phyloP scores from a whole-genome alignment of 2,888 invertebrate genomes.

The Papilio protenor region DNA sequence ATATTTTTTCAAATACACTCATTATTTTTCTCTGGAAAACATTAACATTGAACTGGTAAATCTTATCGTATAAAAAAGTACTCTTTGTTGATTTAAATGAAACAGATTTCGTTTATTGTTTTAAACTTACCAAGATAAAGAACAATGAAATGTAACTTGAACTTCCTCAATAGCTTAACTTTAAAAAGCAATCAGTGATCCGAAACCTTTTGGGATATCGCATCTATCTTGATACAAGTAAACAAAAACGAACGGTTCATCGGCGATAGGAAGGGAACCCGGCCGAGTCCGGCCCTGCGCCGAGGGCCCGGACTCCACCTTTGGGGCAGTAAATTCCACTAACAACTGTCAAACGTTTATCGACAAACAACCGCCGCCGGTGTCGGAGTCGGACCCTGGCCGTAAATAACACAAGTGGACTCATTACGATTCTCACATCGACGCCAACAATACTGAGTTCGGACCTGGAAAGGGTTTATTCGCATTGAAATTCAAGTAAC shows the following conservation, averaged over 20 bases:
- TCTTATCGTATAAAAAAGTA: not conserved
- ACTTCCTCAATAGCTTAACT: constrained; percentile 12
- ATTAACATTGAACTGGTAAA: not conserved
- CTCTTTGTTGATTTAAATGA: not conserved
- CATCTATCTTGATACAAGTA: constrained; percentile 22
- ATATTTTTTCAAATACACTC: not conserved
- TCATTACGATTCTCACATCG: constrained; percentile 57
- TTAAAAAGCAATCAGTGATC: constrained; percentile 19
- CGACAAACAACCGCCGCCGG: constrained; percentile 18
- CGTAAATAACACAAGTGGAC: constrained; percentile 58
- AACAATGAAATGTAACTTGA: constrained; percentile 7
- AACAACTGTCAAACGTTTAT: constrained; percentile 39
- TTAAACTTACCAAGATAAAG: not conserved
- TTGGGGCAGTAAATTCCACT: constrained; percentile 30
- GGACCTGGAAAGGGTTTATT: constrained; percentile 41
- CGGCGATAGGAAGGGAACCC: not conserved
- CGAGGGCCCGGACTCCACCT: not conserved
- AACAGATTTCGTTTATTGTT: not conserved
- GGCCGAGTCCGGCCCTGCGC: not conserved
- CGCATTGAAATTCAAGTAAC: constrained; percentile 45
- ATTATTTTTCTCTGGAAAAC: constrained; percentile 2
- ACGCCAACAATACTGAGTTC: constrained; percentile 34
- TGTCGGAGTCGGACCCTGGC: constrained; percentile 22
- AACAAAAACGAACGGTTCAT: constrained; percentile 31
- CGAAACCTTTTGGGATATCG: constrained; percentile 21